A percentile compares a stretch with the other conserved stretches of the same genome.
Evolutionary conservation across 1,140 invertebrate genomes (phyloP).

Genomic region (Drosophila navojoa): DNA sequence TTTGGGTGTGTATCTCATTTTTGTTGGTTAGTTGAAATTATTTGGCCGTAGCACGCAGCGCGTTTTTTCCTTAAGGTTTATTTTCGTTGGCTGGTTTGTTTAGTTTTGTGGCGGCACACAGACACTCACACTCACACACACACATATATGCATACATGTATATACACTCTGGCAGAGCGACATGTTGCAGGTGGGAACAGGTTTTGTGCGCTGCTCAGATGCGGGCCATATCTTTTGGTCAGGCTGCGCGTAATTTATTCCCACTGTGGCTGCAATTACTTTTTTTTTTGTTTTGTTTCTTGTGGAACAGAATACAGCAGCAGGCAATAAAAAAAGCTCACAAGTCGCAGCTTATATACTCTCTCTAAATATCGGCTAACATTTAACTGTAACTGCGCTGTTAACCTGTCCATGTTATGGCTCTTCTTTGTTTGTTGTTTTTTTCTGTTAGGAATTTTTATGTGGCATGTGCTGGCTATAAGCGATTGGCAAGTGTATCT

Average conservation of each 20-base stretch:
- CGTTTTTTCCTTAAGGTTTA: constrained; percentile 61
- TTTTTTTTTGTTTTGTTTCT: neutral
- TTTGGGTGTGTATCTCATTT: constrained; percentile 54
- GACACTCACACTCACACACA: constrained; percentile 37
- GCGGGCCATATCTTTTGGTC: constrained; percentile 74
- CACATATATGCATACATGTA: constrained; percentile 2
- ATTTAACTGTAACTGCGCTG: neutral
- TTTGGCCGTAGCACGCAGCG: constrained; percentile 46
- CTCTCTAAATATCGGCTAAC: constrained; percentile 11
- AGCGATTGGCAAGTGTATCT: constrained; percentile 16
- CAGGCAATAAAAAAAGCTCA: constrained; percentile 14
- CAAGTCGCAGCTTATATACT: neutral
- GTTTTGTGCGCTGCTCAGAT: constrained; percentile 67
- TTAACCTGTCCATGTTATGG: neutral
- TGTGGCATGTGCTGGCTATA: constrained; percentile 11
- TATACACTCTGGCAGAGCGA: constrained; percentile 7
- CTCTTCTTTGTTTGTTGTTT: neutral
- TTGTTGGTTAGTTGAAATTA: constrained; percentile 50
- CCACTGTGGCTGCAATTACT: constrained; percentile 77
- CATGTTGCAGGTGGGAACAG: constrained; percentile 79
- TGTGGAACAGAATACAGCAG: constrained; percentile 30
- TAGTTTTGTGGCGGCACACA: constrained; percentile 71
- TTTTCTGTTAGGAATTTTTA: constrained; percentile 15
- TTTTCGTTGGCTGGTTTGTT: constrained; percentile 79
- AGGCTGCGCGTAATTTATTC: constrained; percentile 74